phyloP scores from a whole-genome alignment of 2,113 vertebrate genomes.

The Columba livia region DNA sequence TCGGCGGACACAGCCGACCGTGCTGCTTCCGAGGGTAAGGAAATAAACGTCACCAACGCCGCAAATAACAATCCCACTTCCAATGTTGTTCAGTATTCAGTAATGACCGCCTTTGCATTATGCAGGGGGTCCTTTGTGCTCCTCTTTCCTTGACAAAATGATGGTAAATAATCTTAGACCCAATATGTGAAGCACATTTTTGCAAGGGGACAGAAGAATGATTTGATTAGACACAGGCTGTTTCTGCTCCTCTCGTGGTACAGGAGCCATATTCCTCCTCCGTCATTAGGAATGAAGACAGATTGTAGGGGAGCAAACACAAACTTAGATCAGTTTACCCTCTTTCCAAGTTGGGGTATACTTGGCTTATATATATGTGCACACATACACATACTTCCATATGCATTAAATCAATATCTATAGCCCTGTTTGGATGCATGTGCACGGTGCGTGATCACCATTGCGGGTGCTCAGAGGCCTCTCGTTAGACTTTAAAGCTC shows the following conservation, averaged over 20 bases:
- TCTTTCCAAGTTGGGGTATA: not conserved
- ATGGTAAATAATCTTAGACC: not conserved
- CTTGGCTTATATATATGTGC: too few species aligned
- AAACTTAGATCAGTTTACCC: not conserved
- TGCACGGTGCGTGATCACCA: too few species aligned
- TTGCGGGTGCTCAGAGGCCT: not conserved
- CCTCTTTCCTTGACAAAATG: not conserved
- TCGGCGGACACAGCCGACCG: not conserved
- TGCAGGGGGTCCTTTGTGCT: not conserved
- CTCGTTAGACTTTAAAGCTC: not conserved
- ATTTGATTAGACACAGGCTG: not conserved
- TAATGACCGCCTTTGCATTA: not conserved
- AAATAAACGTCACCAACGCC: not conserved
- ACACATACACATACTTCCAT: not conserved
- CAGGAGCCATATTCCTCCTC: not conserved
- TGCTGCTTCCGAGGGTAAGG: not conserved
- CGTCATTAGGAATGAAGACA: not conserved
- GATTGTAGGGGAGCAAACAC: not conserved
- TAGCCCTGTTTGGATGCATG: rapidly evolving
- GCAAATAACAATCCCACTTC: not conserved
- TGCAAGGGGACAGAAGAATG: not conserved
- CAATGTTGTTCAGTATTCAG: not conserved
- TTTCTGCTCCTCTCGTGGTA: not conserved
- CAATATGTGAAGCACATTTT: not conserved
- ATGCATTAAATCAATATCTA: not conserved